A percentile compares a stretch with the other conserved stretches of the same genome.
phyloP scores from a whole-genome alignment of 2,797 vertebrate genomes.

The Epinephelus malabaricus region DNA sequence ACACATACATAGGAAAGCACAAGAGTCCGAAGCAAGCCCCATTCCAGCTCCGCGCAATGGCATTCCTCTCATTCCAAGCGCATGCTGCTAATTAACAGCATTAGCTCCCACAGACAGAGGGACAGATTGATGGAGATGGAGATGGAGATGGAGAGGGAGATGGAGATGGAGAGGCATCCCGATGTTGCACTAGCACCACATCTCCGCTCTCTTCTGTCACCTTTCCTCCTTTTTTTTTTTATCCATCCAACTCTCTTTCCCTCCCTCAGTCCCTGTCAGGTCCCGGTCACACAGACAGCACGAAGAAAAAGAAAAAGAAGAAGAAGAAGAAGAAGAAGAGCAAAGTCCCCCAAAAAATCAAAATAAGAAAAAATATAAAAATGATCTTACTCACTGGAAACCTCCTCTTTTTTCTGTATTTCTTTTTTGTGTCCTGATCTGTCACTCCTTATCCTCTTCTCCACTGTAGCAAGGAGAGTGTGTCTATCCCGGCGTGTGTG shows the following conservation, averaged over 20 bases:
- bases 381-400: conserved; percentile 73
- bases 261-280: conserved; percentile 42
- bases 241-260: conserved; percentile 60
- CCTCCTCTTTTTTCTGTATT: conserved; percentile 51
- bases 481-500: conserved; percentile 74
- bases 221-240: conserved; percentile 17
- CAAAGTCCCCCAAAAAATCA: background rate
- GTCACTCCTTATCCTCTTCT: conserved; percentile 80
- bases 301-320: conserved; percentile 46
- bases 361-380: conserved; percentile 46
- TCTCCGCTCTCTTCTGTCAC: conserved; percentile 60
- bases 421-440: conserved; percentile 66
- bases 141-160: too few relatives aligned
- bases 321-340: conserved; percentile 30
- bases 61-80: conserved; percentile 83
- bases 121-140: conserved; percentile 63
- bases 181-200: conserved; percentile 49
- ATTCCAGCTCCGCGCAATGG: conserved; percentile 57
- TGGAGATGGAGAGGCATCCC: conserved; percentile 53
- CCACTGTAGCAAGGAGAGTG: conserved; percentile 67
- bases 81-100: conserved; percentile 76
- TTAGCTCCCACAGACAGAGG: conserved; percentile 65
- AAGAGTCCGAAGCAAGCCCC: conserved; percentile 62
- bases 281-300: conserved; percentile 36
- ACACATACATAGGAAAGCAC: background rate